Evolutionary conservation across 2,113 vertebrate species (phyloP).

Genomic region (Pelvicachromis taeniatus): DNA sequence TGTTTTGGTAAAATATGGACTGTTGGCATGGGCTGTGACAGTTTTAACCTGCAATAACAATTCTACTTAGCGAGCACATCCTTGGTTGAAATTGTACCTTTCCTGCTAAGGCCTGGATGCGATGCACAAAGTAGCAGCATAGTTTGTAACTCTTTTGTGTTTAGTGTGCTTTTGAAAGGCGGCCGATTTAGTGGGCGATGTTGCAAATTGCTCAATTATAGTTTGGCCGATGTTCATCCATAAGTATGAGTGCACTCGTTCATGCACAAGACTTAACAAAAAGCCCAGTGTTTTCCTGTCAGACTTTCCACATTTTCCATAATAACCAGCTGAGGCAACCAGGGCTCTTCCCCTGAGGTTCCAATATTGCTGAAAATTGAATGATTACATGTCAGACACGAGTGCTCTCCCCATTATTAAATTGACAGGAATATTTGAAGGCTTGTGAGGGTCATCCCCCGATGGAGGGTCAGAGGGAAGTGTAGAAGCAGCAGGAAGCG

Average conservation of each 20-base stretch:
- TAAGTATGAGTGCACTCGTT: not conserved
- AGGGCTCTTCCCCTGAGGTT: not conserved
- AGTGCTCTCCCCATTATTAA: constrained; percentile 17
- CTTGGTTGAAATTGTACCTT: not conserved
- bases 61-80: not conserved
- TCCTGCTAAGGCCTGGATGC: not conserved
- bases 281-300: constrained; percentile 32
- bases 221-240: not conserved
- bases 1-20: not conserved
- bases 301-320: constrained; percentile 2
- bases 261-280: constrained; percentile 13
- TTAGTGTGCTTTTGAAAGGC: not conserved
- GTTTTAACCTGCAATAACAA: constrained; percentile 35
- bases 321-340: not conserved
- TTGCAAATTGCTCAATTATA: constrained; percentile 34
- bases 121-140: not conserved
- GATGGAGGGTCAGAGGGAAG: not conserved
- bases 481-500: constrained; percentile 3
- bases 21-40: constrained; percentile 2
- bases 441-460: constrained; percentile 5
- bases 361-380: constrained; percentile 14
- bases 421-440: constrained; percentile 35
- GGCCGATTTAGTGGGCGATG: constrained; percentile 23
- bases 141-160: not conserved
- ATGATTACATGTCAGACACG: constrained; percentile 19